These are phyloP conservation scores for Drosophila nigromelanica DNA, from an alignment of 1,140 invertebrate species.

Conservation along the genomic window DNA sequence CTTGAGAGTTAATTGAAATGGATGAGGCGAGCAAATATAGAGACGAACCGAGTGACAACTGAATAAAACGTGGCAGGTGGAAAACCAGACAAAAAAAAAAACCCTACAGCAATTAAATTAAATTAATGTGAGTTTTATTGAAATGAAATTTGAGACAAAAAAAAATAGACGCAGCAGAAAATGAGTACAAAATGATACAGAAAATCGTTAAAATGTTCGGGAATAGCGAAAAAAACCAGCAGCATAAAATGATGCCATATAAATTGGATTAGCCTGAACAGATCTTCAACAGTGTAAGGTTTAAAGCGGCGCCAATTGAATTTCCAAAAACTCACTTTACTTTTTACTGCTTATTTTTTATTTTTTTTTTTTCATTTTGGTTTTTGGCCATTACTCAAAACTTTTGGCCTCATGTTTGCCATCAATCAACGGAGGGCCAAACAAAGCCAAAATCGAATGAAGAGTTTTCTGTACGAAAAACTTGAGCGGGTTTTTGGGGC, in stretches of 20 bases:
- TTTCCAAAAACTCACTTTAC: conserved; percentile 18
- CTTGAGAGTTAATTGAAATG: conserved; percentile 80
- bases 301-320: conserved; percentile 59
- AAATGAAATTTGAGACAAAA: conserved; percentile 75
- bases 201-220: not conserved
- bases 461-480: conserved; percentile 18
- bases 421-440: conserved; percentile 64
- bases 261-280: conserved; percentile 37
- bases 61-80: conserved; percentile 63
- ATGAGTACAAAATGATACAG: conserved; percentile 5
- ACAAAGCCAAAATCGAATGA: conserved; percentile 56
- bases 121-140: conserved; percentile 79
- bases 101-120: conserved; percentile 73
- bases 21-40: conserved; percentile 44
- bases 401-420: conserved; percentile 60
- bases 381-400: conserved; percentile 39
- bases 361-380: too few relatives aligned
- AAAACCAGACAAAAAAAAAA: conserved; percentile 46
- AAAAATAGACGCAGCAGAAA: conserved; percentile 10
- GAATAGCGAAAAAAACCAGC: not conserved
- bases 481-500: conserved; percentile 42
- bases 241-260: conserved; percentile 14
- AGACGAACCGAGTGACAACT: conserved; percentile 28
- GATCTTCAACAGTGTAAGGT: conserved; percentile 4
- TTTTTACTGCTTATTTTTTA: too few relatives aligned